Base-by-base conservation (phyloP, 2,888 invertebrate species). In the Leptogaster cylindrica region DNA sequence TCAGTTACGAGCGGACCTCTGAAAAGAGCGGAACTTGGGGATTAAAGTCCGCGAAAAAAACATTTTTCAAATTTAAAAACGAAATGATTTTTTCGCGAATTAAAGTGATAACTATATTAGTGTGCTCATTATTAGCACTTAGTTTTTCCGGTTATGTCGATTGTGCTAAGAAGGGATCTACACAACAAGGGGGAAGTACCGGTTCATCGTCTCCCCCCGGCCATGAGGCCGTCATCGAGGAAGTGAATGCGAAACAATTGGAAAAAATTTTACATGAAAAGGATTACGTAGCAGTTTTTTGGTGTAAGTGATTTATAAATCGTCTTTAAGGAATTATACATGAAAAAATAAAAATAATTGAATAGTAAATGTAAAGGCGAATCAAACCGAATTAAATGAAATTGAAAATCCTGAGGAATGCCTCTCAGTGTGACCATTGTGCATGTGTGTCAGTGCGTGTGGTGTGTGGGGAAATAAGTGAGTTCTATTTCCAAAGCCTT, bases 281-380 rank as follows among this genome's bases (percentile, higher is more conserved):
- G 88, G 93, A 93, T 84, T 93, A 91, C 86, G 93, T 95, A 82
- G 94, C 94, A 81, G 94, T 94, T 83, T 94, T 91, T 85, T 95
- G 94, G 93, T 95, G 94, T 95, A 91, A 94, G 94, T 93, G 85
- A 25, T 44, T 28, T n/a, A n/a, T 25, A 58, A 8, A 28, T 27
- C 44, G 31, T 61, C 27, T 27, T 44, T 44, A 16, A 14, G n/a
- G 20, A 44, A 25, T n/a, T n/a, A n/a, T n/a, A 16, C 23, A 48
- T n/a, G 25, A 48, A 48, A 48, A 48, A 25, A 48, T 23, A 48
- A 46, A 16, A 12, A 46, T 18, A 18, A 46, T 46, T 20, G n/a
- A 41, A 41, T 14, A 14, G 14, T 10, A 46, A 18, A 14, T n/a
- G n/a, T n/a, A n/a, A n/a, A n/a, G n/a, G n/a, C n/a, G n/a, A n/a